Evolutionary conservation across 2,113 vertebrate genomes (phyloP).

Genomic region (Sinocyclocheilus rhinocerous): DNA sequence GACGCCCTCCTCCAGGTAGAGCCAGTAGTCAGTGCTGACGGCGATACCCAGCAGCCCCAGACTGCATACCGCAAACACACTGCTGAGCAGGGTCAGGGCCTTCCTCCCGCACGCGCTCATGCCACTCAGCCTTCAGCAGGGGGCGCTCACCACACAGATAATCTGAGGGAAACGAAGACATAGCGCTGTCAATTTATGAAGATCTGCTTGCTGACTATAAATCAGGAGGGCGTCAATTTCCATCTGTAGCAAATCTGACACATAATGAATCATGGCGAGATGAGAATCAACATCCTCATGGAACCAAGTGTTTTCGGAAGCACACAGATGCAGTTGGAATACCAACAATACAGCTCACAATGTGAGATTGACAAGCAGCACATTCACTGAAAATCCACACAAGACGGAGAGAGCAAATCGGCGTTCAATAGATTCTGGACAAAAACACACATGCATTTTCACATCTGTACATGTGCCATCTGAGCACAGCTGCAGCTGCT

Average conservation of each 20-base stretch:
- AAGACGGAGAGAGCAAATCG: not conserved
- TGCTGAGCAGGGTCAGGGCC: constrained; percentile 93
- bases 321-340: not conserved
- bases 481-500: not conserved
- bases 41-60: constrained; percentile 91
- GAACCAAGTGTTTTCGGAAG: not conserved
- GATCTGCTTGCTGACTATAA: not conserved
- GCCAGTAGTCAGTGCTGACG: constrained; percentile 96
- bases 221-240: not conserved
- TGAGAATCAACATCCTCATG: not conserved
- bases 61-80: constrained; percentile 88
- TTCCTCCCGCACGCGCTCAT: constrained; percentile 91
- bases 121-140: constrained; percentile 64
- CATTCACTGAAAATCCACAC: not conserved
- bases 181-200: not conserved
- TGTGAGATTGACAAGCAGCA: not conserved
- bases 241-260: not conserved
- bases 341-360: not conserved
- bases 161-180: constrained; percentile 43
- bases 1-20: constrained; percentile 93
- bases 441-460: not conserved
- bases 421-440: not conserved
- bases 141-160: constrained; percentile 53
- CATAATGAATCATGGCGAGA: not conserved
- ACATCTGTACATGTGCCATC: not conserved